Evolutionary conservation across 2,797 vertebrate genomes (phyloP), one percentile per base, ranked within the genome.

Genomic region (Falco cherrug): DNA sequence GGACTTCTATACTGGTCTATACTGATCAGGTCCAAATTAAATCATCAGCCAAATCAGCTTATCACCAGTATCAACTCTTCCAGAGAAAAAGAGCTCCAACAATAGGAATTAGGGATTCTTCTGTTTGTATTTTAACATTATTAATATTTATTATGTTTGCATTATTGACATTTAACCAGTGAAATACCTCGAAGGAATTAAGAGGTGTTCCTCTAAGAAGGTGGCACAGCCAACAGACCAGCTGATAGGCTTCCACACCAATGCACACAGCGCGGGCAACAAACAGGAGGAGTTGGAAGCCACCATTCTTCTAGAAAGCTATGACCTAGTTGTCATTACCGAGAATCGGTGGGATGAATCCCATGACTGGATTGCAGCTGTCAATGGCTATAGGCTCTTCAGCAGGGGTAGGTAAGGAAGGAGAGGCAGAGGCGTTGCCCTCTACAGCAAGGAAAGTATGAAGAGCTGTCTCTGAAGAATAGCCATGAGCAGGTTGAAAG

Each of bases 51-150:
- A 85, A 70, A 59, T n/a, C 25, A 50, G 10, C 50, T 89, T 50
- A 50, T 31, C 43, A 45, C 0, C 3, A 0, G 2, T 31, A 64
- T 45, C 22, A 22, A 26, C 10, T 0, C 0, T 50, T 83, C 75
- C 17, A 59, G 68, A 87, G 17, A 50, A 65, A 60, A 88, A 53
- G 18, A 50, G 1, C 17, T 80, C 24, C 31, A 64, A 10, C 13
- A 71, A 33, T 0, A 65, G 13, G 10, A 93, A 10, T 10, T 53
- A 18, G 28, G 8, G 3, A 45, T 65, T 57, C 3, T 77, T 81
- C 28, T 84, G 6, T 21, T n/a, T 41, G 6, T 59, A 39, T 28
- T 90, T 69, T 59, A 51, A 59, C 4, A 14, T 41, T 18, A 35
- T 50, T 43, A 11, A 10, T 1, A 22, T 39, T 59, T 47, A 31